Evolutionary conservation across 2,113 vertebrate genomes (phyloP), one percentile per base, ranked within the genome.

Genomic region (Acrocephalus kingi): DNA sequence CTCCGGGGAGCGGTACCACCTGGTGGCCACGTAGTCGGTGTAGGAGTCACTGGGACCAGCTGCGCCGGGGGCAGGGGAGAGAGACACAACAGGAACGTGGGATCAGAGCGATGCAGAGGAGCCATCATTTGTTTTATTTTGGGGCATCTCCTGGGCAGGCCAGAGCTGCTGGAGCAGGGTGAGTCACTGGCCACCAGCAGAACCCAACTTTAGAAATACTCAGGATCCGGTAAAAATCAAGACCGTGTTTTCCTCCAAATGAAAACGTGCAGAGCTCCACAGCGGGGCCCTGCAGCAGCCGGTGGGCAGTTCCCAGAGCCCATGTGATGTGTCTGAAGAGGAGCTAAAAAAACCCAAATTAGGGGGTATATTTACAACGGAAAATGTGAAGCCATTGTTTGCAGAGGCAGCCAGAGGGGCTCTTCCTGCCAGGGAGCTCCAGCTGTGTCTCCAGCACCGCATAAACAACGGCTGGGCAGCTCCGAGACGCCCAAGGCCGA

Each of bases 1-100:
- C 96, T 99, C 99, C 0, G 99, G 99, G 43, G 98, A 98, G n/a
- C 99, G 98, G 92, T 99, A 99, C 99, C 99, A 99, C 30, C 99
- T 97, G 6, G 99, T 99, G 15, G 99, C 99, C 93, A 99, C 99
- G 2, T 99, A 99, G 95, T 99, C 99, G 0, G 99, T 99, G 97
- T 99, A 99, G 94, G 98, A 99, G 94, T 99, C 99, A 48, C 98
- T 98, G 0, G 99, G 99, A 9, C 99, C 99, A 6, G 99, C 99
- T 99, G 92, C 45, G 28, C 35, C 13, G 31, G 9, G 62, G 30
- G 4, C 66, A 62, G 74, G 75, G 83, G 77, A 83, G 56, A 96
- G 31, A 89, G 84, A 93, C 33, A 35, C 23, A 12, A 51, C 2
- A 15, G 72, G 43, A 69, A n/a, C 0, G 24, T 1, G 62, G 31